Evolutionary conservation across 2,113 vertebrate genomes (phyloP).

Genomic region (Forbesichthys papilliferus): DNA sequence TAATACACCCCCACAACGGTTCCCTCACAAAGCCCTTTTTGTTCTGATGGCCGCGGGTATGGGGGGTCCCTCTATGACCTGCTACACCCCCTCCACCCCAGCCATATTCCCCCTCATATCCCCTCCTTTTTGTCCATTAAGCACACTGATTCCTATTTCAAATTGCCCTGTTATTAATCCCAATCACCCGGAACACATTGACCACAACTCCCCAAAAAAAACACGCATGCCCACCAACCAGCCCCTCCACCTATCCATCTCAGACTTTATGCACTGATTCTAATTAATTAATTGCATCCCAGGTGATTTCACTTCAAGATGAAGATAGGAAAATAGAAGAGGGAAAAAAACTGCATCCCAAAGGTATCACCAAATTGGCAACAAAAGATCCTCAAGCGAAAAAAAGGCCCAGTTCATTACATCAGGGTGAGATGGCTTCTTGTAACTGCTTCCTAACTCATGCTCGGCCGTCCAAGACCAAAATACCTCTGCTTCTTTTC

Average conservation of each 20-base stretch:
- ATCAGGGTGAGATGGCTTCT: conserved; percentile 55
- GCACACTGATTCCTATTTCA: conserved; percentile 71
- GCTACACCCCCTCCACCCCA: conserved; percentile 1
- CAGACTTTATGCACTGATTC: conserved; percentile 62
- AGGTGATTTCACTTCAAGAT: conserved; percentile 76
- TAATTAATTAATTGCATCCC: conserved; percentile 82
- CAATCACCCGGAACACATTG: conserved; percentile 78
- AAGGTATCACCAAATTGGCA: conserved; percentile 70
- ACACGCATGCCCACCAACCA: not conserved
- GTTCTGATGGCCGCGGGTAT: conserved; percentile 53
- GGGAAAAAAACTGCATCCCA: conserved; percentile 55
- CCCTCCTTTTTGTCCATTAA: conserved; percentile 57
- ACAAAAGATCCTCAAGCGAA: conserved; percentile 49
- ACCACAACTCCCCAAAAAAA: conserved; percentile 56
- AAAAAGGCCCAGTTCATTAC: conserved; percentile 55
- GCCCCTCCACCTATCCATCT: conserved; percentile 40
- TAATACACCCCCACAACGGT: not conserved
- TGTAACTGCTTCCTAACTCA: conserved; percentile 59
- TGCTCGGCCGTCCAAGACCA: conserved; percentile 56
- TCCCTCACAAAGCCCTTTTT: conserved; percentile 67
- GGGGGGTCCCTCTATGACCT: conserved; percentile 57
- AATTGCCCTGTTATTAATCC: conserved; percentile 80
- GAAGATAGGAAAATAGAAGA: conserved; percentile 61
- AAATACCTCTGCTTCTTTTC: conserved; percentile 36
- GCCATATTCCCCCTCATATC: not conserved